Base-by-base conservation (phyloP, 2,888 invertebrate species). In the Itoplectis maculator region DNA sequence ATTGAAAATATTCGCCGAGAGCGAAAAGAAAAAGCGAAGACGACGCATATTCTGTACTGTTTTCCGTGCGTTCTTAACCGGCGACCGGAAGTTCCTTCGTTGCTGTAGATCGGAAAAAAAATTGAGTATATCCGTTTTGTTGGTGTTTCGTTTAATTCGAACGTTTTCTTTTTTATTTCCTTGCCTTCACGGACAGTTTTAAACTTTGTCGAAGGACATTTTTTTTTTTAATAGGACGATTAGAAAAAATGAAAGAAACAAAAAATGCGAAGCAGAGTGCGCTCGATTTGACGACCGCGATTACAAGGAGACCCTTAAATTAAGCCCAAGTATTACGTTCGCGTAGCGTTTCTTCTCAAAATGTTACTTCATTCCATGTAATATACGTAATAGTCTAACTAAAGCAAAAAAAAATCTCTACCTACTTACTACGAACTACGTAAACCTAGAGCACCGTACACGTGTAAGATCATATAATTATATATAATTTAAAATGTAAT, bases 301-400 rank as follows among this genome's bases (percentile, higher is more conserved):
- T 56, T 49, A 18, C 47, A 61, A 56, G n/a, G 59, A 59, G 84
- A 86, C 86, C 83, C 84, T 88, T 88, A 89, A 90, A 88, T 90
- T 90, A 91, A 92, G 91, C 91, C 91, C 92, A 92, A 92, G 92
- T 92, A 92, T 92, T 92, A 92, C 90, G 91, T 92, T 91, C 90
- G 90, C 90, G 91, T 91, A 92, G 92, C 91, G 90, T 91, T 91
- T 91, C 86, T 89, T 81, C 73, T 84, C 68, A 85, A 89, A 89
- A 89, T 90, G 90, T 90, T 90, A 92, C 90, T 92, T 91, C 92
- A 92, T 92, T 92, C 92, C 92, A 92, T 92, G 92, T 92, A 92
- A 92, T 92, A 92, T 92, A 92, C 92, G 90, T 92, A 92, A 92
- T 92, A 92, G 92, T 90, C 90, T 92, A 91, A 91, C 88, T 90